phyloP scores from a whole-genome alignment of 2,113 vertebrate species.

The Brienomyrus brachyistius region DNA sequence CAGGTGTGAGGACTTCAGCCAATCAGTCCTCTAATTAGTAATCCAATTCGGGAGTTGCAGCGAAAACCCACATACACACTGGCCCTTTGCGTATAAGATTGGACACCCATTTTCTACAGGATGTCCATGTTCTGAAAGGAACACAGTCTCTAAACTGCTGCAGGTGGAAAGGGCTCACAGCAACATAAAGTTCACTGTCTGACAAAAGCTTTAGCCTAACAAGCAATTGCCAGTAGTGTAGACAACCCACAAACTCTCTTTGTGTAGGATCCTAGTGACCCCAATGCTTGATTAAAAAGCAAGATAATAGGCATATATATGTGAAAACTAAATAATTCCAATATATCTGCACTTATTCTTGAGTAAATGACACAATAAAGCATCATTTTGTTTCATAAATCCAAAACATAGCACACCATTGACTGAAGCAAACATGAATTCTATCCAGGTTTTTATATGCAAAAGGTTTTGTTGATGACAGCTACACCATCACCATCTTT shows the following conservation, averaged over 20 bases:
- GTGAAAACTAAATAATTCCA: not conserved
- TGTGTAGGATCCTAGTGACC: not conserved
- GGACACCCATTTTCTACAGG: not conserved
- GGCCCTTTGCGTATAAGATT: too few relatives aligned
- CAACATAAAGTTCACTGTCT: not conserved
- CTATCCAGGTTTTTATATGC: not conserved
- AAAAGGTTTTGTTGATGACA: not conserved
- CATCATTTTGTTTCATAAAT: not conserved
- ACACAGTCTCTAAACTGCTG: not conserved
- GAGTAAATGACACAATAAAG: not conserved
- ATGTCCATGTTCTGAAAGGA: not conserved
- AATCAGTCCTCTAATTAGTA: too few relatives aligned
- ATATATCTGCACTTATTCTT: not conserved
- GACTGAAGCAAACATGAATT: not conserved
- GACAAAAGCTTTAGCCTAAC: not conserved
- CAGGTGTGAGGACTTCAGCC: too few relatives aligned
- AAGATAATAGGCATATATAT: not conserved
- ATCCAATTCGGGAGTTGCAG: too few relatives aligned
- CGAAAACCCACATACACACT: too few relatives aligned
- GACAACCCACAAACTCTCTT: not conserved
- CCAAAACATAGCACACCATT: not conserved
- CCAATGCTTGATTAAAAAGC: not conserved
- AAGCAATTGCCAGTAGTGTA: not conserved
- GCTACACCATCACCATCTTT: not conserved
- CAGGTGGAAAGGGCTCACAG: not conserved